Evolutionary conservation across 2,888 invertebrate genomes (phyloP).

Genomic region (Acrobasis suavella): DNA sequence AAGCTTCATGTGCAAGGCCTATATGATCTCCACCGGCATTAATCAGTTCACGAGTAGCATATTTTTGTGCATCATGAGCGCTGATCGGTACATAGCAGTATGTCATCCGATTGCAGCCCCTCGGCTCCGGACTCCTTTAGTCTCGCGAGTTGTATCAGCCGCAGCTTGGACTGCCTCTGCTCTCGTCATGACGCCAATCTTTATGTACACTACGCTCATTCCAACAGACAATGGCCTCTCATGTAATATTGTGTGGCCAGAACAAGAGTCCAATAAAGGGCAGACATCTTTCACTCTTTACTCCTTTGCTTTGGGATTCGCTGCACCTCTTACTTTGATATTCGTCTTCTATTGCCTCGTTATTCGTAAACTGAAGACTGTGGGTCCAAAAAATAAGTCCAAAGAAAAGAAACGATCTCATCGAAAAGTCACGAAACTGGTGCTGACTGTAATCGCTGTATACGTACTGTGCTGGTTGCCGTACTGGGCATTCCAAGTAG

Average conservation of each 20-base stretch:
- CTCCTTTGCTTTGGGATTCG: constrained; percentile 93
- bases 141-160: constrained; percentile 91
- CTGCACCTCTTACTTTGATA: constrained; percentile 91
- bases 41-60: constrained; percentile 97
- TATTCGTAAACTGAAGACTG: constrained; percentile 92
- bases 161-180: constrained; percentile 94
- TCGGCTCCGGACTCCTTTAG: constrained; percentile 91
- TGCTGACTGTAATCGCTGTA: constrained; percentile 94
- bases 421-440: constrained; percentile 95
- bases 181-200: constrained; percentile 93
- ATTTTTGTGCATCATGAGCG: constrained; percentile 95
- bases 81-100: constrained; percentile 95
- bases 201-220: constrained; percentile 90
- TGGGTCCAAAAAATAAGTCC: constrained; percentile 95
- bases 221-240: constrained; percentile 83
- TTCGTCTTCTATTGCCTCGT: constrained; percentile 94
- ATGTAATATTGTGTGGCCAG: constrained; percentile 93
- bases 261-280: constrained; percentile 83
- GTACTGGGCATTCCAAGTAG: constrained; percentile 95
- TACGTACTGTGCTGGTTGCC: constrained; percentile 96
- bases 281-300: constrained; percentile 94
- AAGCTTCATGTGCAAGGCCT: constrained; percentile 92
- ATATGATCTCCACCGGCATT: constrained; percentile 95
- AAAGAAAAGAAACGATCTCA: constrained; percentile 95
- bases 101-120: constrained; percentile 96